Base-by-base conservation (phyloP, 1,140 invertebrate genomes). In the Stegodyphus dumicola region DNA sequence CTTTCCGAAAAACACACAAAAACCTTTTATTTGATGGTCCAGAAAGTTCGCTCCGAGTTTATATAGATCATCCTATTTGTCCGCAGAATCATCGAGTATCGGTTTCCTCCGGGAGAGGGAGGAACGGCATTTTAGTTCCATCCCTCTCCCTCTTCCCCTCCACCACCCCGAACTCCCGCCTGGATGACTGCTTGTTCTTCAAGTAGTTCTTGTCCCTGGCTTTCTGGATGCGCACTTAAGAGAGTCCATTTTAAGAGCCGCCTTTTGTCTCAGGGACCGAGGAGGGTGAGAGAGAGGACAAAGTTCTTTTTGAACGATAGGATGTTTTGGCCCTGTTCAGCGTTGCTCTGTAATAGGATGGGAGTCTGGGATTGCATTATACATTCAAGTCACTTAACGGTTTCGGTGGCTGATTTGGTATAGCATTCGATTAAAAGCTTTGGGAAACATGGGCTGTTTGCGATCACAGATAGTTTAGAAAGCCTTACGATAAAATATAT, bases 51-150 rank as follows among this genome's bases (percentile, higher is more conserved):
- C 51, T 18, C 49, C 10, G 67, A 79, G 77, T 79, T 79, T 79
- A 79, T 79, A 79, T 71, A 79, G 67, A 79, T 79, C 77, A 79
- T 79, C 77, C 77, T 79, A 71, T 79, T 79, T 79, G 77, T 79
- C 77, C 67, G 53, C 66, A 51, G 67, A 79, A 60, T 79, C 77
- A 79, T 79, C 67, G 77, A 60, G 67, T 79, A 79, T 79, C 67
- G 66, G 77, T 79, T 79, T 79, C 77, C 33, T 49, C 18, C 18
- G 54, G 15, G 51, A 17, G 65, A 52, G 77, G 6, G 17, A 67
- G 60, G 48, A 11, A n/a, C 18, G n/a, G 15, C 7, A 18, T 67
- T 67, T 13, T 10, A 51, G 18, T 67, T 53, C 56, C 15, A n/a
- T 66, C 49, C 51, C 5, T 11, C 65, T 18, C n/a, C 76, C 65